Conservation (phyloP, 1,140 invertebrate species). For the Heliconius himera region DNA sequence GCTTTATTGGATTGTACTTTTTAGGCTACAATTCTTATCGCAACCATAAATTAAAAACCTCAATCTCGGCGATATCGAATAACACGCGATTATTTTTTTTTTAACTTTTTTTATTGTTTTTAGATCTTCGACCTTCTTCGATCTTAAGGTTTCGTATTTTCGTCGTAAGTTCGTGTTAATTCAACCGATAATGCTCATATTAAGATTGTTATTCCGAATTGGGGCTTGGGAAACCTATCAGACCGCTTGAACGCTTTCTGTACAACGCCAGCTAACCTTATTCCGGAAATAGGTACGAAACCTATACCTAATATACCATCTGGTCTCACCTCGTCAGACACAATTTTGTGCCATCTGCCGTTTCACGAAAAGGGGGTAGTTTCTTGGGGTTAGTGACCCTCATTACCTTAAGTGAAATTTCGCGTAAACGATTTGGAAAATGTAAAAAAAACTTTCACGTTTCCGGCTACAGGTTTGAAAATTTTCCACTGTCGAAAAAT, state of each 20-base stretch:
- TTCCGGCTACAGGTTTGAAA: neutral
- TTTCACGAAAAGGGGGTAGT: neutral
- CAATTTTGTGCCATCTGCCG: constrained; percentile 1
- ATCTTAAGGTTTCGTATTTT: constrained; percentile 1
- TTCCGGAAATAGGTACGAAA: constrained; percentile 1
- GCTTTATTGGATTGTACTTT: constrained; percentile 11
- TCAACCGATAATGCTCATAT: neutral
- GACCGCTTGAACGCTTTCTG: neutral
- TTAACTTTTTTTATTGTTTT: neutral
- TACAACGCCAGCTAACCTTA: neutral
- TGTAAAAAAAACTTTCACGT: neutral
- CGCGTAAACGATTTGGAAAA: neutral
- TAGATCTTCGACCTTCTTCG: neutral
- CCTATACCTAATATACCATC: neutral
- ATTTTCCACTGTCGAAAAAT: neutral
- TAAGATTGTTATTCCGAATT: neutral
- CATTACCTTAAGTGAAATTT: neutral
- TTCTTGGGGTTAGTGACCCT: neutral
- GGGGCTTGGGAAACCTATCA: neutral
- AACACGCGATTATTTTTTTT: constrained; percentile 1
- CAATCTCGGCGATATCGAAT: constrained; percentile 5
- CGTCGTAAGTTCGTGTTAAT: neutral
- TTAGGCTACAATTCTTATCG: constrained; percentile 5
- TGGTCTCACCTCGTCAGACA: neutral
- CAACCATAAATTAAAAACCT: neutral